Evolutionary conservation across 2,888 invertebrate genomes (phyloP), one percentile per base, ranked within the genome.

Genomic region (Myopa testacea): DNA sequence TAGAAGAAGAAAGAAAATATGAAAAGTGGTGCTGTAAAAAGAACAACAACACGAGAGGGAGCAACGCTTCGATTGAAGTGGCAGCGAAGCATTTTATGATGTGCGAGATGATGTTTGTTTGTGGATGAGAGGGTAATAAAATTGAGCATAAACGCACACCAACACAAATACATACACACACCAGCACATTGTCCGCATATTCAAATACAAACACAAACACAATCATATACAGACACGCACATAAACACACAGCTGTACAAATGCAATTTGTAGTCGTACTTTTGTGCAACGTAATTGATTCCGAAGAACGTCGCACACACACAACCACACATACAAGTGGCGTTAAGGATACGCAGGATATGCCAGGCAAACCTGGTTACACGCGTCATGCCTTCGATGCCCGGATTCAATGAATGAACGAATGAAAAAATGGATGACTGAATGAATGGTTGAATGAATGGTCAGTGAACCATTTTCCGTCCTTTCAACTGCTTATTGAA

Each of bases 71-170:
- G 37, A 65, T 65, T 65, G 65, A 65, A 38, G 16, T 38, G 37
- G 65, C 65, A 65, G 16, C 34, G 37, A 14, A 65, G 65, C 65
- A 38, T n/a, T 68, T 68, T 68, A 68, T 68, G 45, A 68, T 50
- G 68, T 68, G 68, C 26, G 45, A 68, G 50, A 8, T 19, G 40
- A 50, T 68, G 50, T 68, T 68, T 65, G 65, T 65, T 65, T 65
- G 65, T 65, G 14, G 38, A 65, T 38, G 38, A 34, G 16, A 10
- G 19, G n/a, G 26, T 19, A 65, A 38, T 65, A 38, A 38, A 65
- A 65, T 65, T 16, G 14, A 37, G 10, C 67, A 68, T 50, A 26
- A 19, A 68, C 68, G 19, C 45, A 68, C 19, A 68, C 45, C 8
- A 16, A 68, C 68, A 70, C 34, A 67, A 8, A 8, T 8, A 34